A percentile compares a stretch with the other conserved stretches of the same genome.
These are phyloP conservation scores for Herminia tarsipennalis DNA, from an alignment of 2,888 invertebrate species.

Conservation along the genomic window DNA sequence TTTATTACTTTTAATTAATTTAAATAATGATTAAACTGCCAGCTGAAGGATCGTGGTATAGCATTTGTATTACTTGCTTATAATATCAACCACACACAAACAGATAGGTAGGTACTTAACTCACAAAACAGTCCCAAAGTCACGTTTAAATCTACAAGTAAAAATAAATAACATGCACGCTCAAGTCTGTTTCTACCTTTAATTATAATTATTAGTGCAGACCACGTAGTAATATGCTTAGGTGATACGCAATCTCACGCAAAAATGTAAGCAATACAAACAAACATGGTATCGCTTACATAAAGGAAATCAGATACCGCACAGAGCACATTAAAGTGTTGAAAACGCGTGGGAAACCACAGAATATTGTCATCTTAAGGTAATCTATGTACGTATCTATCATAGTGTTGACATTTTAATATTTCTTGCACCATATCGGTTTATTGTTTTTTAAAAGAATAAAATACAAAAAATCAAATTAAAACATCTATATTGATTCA, in stretches of 20 bases:
- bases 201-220: background rate
- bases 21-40: no score
- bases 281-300: constrained; percentile 50
- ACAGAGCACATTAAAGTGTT: constrained; percentile 38
- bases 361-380: constrained; percentile 53
- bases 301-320: constrained; percentile 55
- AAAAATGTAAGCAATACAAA: constrained; percentile 31
- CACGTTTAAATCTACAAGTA: constrained; percentile 4
- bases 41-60: no score
- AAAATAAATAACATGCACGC: background rate
- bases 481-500: background rate
- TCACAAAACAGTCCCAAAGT: background rate
- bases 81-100: background rate
- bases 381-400: constrained; percentile 31
- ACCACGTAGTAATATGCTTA: constrained; percentile 22
- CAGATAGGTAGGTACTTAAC: no score
- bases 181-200: background rate
- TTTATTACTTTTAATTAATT: no score
- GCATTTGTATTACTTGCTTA: background rate
- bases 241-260: constrained; percentile 36
- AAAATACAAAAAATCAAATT: no score
- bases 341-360: constrained; percentile 68
- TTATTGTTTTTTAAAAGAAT: no score
- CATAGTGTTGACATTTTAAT: constrained; percentile 1
- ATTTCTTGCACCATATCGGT: background rate